These are phyloP conservation scores for Babylonia areolata DNA, from an alignment of 1,140 invertebrate species.

Conservation along the genomic window DNA sequence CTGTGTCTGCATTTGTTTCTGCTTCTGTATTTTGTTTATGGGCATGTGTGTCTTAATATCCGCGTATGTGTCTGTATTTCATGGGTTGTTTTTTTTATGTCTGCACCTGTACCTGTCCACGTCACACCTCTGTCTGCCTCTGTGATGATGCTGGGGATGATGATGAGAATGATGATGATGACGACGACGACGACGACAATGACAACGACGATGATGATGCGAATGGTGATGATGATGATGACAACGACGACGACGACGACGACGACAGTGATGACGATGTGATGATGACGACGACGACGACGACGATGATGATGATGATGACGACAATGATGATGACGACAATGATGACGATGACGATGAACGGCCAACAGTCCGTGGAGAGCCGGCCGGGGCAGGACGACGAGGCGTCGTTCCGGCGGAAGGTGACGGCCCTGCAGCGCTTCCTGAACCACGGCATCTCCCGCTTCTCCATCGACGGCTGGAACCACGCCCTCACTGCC, in stretches of 20 bases:
- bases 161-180: too few species aligned
- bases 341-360: not conserved
- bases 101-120: too few species aligned
- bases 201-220: too few species aligned
- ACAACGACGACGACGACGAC: too few species aligned
- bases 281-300: not conserved
- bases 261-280: not conserved
- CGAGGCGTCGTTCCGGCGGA: slow-evolving; percentile 28
- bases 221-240: too few species aligned
- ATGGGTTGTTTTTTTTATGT: too few species aligned
- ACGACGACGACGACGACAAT: too few species aligned
- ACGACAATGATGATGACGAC: not conserved
- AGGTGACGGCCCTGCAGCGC: slow-evolving; percentile 49
- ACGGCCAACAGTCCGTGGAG: not conserved
- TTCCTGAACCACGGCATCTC: slow-evolving; percentile 57
- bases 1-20: not conserved
- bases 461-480: slow-evolving; percentile 52
- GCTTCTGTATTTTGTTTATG: not conserved
- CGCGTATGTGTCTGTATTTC: too few species aligned
- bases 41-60: too few species aligned
- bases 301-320: not conserved
- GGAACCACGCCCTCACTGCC: slow-evolving; percentile 38
- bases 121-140: too few species aligned
- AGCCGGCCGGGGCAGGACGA: not conserved
- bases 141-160: too few species aligned